Conservation (phyloP, 2,113 vertebrate species). For the Collichthys lucidus region DNA sequence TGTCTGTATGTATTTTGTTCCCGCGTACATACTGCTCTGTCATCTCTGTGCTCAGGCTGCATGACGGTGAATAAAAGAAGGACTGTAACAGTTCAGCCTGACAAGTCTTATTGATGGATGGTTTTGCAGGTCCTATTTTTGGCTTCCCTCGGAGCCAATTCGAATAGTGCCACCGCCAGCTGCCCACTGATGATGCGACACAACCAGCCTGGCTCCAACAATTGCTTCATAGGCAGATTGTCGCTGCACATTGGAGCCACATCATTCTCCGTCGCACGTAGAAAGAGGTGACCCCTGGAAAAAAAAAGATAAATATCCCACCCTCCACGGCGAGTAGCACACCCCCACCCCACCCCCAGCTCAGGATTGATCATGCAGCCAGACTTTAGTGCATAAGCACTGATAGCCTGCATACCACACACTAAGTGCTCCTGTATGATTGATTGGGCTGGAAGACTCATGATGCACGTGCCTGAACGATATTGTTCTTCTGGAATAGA, state of each 20-base stretch:
- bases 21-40: neutral
- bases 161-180: constrained; percentile 45
- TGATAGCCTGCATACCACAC: constrained; percentile 55
- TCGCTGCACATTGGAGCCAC: neutral
- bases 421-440: constrained; percentile 60
- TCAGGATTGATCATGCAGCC: constrained; percentile 59
- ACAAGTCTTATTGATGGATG: constrained; percentile 63
- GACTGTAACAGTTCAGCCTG: constrained; percentile 47
- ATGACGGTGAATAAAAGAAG: constrained; percentile 32
- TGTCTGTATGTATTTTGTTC: constrained; percentile 3
- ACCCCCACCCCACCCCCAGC: neutral
- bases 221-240: constrained; percentile 61
- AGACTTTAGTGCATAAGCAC: constrained; percentile 40
- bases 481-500: constrained; percentile 19
- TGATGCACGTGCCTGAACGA: constrained; percentile 38
- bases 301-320: constrained; percentile 50
- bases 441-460: constrained; percentile 52
- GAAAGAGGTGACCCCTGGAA: constrained; percentile 58
- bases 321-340: neutral
- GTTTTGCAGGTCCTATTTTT: constrained; percentile 69
- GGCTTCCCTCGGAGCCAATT: constrained; percentile 48
- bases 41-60: constrained; percentile 27
- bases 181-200: constrained; percentile 59
- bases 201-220: constrained; percentile 41
- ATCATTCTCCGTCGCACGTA: constrained; percentile 12